Evolutionary conservation across 2,113 vertebrate species (phyloP).

Genomic region (Origma solitaria): DNA sequence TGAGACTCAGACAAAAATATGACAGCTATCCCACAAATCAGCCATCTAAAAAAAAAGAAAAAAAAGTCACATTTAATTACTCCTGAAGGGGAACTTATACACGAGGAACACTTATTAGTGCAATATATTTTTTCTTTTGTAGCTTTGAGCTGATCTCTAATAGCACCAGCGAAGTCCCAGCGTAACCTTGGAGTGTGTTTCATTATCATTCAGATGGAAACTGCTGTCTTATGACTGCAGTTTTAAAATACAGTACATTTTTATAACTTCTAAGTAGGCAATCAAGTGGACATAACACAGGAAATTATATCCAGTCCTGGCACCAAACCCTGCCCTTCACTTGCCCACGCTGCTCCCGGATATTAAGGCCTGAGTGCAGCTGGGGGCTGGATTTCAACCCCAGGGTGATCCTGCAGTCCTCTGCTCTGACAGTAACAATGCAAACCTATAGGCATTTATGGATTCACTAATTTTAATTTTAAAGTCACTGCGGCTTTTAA

Average conservation of each 20-base stretch:
- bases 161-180: conserved; percentile 15
- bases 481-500: not conserved
- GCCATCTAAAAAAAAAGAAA: not conserved
- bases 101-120: conserved; percentile 54
- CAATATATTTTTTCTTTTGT: conserved; percentile 45
- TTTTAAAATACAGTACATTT: conserved; percentile 44
- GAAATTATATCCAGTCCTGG: conserved; percentile 22
- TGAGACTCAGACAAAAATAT: not conserved
- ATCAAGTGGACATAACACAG: conserved; percentile 28
- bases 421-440: not conserved
- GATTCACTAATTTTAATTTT: not conserved
- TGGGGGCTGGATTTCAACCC: not conserved
- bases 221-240: conserved; percentile 24
- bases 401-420: not conserved
- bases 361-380: not conserved
- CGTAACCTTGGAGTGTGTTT: conserved; percentile 62
- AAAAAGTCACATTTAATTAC: conserved; percentile 57
- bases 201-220: conserved; percentile 48
- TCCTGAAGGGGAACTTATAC: conserved; percentile 52
- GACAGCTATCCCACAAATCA: conserved; percentile 43
- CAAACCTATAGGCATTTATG: not conserved
- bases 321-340: conserved; percentile 1
- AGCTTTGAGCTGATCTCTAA: conserved; percentile 63
- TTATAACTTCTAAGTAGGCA: conserved; percentile 56
- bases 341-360: not conserved